Evolutionary conservation across 2,797 vertebrate genomes (phyloP).

Genomic region (Micromesistius poutassou): DNA sequence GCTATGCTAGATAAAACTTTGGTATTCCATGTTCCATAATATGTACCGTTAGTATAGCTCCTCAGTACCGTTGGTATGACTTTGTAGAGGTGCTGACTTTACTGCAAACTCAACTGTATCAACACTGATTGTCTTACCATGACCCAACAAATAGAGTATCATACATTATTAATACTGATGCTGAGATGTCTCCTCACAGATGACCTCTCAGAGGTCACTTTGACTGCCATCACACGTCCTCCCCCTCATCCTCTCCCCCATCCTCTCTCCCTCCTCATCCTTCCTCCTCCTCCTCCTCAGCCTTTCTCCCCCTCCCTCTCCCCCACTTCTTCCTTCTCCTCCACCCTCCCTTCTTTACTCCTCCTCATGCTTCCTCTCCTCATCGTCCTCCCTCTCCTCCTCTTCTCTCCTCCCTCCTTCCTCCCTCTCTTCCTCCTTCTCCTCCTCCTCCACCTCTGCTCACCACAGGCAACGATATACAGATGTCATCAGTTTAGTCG

Average conservation of each 20-base stretch:
- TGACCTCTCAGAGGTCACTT: conserved; percentile 51
- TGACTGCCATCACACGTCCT: conserved; percentile 37
- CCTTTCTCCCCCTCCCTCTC: not conserved
- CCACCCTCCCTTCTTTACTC: conserved; percentile 18
- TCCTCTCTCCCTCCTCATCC: not conserved
- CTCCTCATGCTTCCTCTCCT: not conserved
- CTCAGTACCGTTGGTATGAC: no score
- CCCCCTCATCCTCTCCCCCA: not conserved
- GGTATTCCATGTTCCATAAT: not conserved
- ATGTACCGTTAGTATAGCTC: no score
- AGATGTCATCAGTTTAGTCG: not conserved
- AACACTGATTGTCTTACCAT: conserved; percentile 41
- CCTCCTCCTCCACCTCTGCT: conserved; percentile 57
- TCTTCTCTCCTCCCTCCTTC: not conserved
- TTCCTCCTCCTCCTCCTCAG: not conserved
- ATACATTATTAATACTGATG: conserved; percentile 63
- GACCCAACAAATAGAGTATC: conserved; percentile 26
- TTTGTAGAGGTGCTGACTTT: conserved; percentile 16
- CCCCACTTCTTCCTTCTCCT: conserved; percentile 8
- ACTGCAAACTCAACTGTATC: conserved; percentile 24
- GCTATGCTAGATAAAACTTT: not conserved
- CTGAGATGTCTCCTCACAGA: conserved; percentile 55
- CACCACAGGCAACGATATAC: not conserved
- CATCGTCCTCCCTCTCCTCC: not conserved
- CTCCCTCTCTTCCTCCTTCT: conserved; percentile 45